These are phyloP conservation scores for Brotula barbata DNA, from an alignment of 2,797 vertebrate species.

Conservation along the genomic window DNA sequence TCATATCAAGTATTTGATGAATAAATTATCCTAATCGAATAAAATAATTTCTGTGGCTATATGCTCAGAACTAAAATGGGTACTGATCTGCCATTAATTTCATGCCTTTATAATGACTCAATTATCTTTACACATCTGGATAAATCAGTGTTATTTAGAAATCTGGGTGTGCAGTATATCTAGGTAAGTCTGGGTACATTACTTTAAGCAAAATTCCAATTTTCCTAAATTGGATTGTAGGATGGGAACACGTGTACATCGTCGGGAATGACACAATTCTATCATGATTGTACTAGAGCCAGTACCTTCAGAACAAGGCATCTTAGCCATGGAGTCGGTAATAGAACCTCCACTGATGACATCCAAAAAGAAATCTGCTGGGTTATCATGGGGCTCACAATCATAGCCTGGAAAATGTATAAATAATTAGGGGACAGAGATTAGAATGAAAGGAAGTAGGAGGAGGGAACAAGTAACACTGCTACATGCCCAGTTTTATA, in stretches of 20 bases:
- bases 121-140: neutral
- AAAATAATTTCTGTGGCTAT: neutral
- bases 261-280: neutral
- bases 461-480: neutral
- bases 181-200: neutral
- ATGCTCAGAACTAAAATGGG: neutral
- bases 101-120: neutral
- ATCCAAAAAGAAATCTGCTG: conserved; percentile 93
- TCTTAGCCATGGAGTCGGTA: conserved; percentile 68
- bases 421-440: conserved; percentile 12
- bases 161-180: too few species aligned
- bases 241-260: too few species aligned
- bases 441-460: neutral
- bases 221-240: too few species aligned
- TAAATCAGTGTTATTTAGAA: neutral
- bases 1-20: neutral
- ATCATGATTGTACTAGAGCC: neutral
- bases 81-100: neutral
- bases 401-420: conserved; percentile 78
- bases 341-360: conserved; percentile 88
- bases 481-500: neutral
- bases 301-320: conserved; percentile 59
- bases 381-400: conserved; percentile 92
- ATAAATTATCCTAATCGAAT: too few species aligned
- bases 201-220: neutral